These are phyloP conservation scores for Malthinus seriepunctatus DNA, from an alignment of 2,888 invertebrate species.

Conservation along the genomic window DNA sequence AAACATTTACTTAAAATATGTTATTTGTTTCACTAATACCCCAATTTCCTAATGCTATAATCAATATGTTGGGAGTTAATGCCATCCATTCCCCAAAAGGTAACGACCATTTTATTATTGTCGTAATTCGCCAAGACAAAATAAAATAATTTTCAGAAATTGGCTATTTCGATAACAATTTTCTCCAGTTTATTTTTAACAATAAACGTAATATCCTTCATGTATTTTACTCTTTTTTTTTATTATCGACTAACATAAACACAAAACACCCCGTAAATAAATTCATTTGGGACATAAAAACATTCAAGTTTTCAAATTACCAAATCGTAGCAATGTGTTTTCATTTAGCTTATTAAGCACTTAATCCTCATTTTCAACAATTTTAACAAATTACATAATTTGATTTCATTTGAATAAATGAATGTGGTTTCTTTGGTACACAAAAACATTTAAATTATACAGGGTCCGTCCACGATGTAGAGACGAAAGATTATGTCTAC, in stretches of 20 bases:
- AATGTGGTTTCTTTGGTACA: no score
- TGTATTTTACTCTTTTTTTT: constrained; percentile 21
- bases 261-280: constrained; percentile 13
- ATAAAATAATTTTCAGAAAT: constrained; percentile 19
- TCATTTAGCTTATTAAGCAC: no score
- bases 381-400: no score
- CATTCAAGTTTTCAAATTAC: no score
- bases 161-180: constrained; percentile 17
- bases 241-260: constrained; percentile 20
- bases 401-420: no score
- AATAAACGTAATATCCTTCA: constrained; percentile 20
- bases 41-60: neutral
- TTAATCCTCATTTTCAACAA: no score
- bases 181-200: constrained; percentile 17
- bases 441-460: no score
- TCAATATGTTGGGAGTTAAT: neutral
- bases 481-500: no score
- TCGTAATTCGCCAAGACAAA: constrained; percentile 1
- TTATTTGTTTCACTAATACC: constrained; percentile 15
- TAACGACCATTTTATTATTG: neutral
- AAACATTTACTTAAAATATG: constrained; percentile 17
- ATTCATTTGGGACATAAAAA: no score
- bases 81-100: constrained; percentile 3
- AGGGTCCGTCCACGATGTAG: no score
- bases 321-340: no score